Percentiles rank a stretch among this genome's conserved stretches.
phyloP scores from a whole-genome alignment of 2,797 vertebrate genomes.

The Pantherophis alleghaniensis region DNA sequence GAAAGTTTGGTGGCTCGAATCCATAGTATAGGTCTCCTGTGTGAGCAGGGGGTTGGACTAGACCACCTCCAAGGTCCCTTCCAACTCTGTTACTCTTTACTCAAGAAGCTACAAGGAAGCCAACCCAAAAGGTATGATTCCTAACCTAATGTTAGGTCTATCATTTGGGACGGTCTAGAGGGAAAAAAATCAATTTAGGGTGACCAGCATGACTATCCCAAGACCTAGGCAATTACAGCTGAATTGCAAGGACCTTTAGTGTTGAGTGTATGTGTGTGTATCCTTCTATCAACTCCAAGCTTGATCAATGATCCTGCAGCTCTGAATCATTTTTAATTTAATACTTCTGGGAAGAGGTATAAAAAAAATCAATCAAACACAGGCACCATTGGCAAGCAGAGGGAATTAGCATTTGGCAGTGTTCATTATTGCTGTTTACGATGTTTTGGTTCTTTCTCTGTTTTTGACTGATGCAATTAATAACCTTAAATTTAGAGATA shows the following conservation, averaged over 20 bases:
- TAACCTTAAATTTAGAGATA: conserved; percentile 70
- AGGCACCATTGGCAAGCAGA: conserved; percentile 69
- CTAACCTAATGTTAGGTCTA: neutral
- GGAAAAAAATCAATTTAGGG: neutral
- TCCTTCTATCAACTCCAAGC: conserved; percentile 41
- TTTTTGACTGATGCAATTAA: conserved; percentile 74
- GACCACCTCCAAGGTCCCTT: too few species aligned
- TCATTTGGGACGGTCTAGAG: neutral
- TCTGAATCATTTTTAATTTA: conserved; percentile 72
- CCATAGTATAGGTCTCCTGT: too few species aligned
- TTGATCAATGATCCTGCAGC: conserved; percentile 68
- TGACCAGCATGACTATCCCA: neutral
- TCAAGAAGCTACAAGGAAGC: neutral
- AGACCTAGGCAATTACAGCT: neutral
- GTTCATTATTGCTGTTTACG: conserved; percentile 73
- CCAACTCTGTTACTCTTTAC: neutral
- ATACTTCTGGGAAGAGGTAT: conserved; percentile 68
- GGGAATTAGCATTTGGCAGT: conserved; percentile 68
- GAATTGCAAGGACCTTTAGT: neutral
- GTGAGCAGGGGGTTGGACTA: too few species aligned
- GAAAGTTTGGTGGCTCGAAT: too few species aligned
- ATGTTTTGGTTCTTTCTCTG: conserved; percentile 60
- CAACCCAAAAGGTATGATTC: neutral
- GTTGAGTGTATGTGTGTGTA: conserved; percentile 22
- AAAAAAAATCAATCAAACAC: conserved; percentile 53